These are phyloP conservation scores for Pachydiplax longipennis DNA, from an alignment of 2,888 invertebrate genomes.

Conservation along the genomic window DNA sequence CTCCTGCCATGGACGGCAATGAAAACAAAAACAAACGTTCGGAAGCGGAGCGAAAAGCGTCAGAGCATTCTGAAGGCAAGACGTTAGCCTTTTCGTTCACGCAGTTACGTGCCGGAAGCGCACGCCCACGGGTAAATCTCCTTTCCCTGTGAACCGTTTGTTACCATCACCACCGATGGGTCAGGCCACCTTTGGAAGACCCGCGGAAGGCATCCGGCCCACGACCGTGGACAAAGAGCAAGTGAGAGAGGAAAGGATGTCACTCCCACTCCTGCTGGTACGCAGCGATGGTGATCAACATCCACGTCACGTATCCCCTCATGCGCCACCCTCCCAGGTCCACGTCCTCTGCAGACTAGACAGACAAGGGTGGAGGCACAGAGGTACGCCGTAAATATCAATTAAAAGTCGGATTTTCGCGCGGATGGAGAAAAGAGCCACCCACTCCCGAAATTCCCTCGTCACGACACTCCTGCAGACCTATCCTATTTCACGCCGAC, in stretches of 20 bases:
- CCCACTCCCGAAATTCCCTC: background rate
- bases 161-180: background rate
- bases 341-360: background rate
- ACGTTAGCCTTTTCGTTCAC: background rate
- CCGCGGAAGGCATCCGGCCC: background rate
- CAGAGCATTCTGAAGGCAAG: too few species aligned
- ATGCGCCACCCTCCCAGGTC: too few species aligned
- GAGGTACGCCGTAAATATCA: constrained; percentile 10
- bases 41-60: too few species aligned
- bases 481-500: too few species aligned
- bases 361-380: background rate
- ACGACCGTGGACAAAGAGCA: background rate
- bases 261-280: background rate
- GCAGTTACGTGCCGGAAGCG: background rate
- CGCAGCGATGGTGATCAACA: background rate
- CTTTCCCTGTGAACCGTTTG: background rate
- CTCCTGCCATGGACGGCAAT: too few species aligned
- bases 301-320: background rate
- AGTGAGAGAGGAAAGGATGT: background rate
- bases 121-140: background rate
- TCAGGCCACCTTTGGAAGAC: background rate
- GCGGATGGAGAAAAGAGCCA: background rate
- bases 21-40: too few species aligned
- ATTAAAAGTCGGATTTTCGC: background rate
- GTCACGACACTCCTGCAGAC: background rate